These are phyloP conservation scores for Mola mola DNA, from an alignment of 2,113 vertebrate genomes.

Conservation along the genomic window DNA sequence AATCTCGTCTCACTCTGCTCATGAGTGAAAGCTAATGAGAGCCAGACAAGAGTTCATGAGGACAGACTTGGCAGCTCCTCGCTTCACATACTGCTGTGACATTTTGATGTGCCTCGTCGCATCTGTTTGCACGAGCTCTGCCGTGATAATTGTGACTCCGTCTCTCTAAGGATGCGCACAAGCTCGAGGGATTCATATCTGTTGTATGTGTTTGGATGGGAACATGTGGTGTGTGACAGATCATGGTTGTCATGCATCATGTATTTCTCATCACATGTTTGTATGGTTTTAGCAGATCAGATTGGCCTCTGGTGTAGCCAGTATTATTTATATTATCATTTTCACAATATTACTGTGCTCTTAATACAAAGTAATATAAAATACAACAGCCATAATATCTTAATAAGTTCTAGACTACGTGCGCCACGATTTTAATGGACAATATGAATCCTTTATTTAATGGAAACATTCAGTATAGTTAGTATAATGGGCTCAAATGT, in stretches of 20 bases:
- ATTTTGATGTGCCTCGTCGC: constrained; percentile 29
- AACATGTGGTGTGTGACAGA: constrained; percentile 17
- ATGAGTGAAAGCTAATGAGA: background rate
- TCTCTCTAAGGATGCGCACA: constrained; percentile 15
- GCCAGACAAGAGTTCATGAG: constrained; percentile 31
- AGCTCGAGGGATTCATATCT: constrained; percentile 31
- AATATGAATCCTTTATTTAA: no score
- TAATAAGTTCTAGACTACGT: no score
- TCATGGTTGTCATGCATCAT: background rate
- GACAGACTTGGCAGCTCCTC: constrained; percentile 34
- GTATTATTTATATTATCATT: no score
- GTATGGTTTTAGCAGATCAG: no score
- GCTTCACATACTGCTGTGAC: constrained; percentile 34
- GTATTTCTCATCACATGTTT: no score
- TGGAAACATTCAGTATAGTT: no score
- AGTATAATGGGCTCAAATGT: no score
- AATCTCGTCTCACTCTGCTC: constrained; percentile 1
- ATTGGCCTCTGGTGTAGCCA: no score
- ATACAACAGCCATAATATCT: no score
- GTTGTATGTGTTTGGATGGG: constrained; percentile 3
- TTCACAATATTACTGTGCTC: no score
- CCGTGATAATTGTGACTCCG: constrained; percentile 14
- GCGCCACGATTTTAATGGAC: no score
- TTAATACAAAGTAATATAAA: no score
- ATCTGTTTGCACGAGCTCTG: constrained; percentile 38